Evolutionary conservation across 2,888 invertebrate genomes (phyloP).

Genomic region (Cantharis rufa): DNA sequence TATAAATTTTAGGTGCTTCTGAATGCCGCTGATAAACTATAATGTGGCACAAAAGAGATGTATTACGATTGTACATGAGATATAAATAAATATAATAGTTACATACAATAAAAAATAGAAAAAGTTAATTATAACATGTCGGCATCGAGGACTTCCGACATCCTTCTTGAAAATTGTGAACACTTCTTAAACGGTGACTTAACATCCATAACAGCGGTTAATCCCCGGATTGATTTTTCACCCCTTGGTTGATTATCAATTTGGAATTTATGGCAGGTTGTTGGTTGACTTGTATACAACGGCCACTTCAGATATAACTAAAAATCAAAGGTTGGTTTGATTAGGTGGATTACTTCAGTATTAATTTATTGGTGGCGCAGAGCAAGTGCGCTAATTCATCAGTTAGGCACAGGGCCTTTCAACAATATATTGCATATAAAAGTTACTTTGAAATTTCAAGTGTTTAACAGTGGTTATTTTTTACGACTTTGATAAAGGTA

Average conservation of each 20-base stretch:
- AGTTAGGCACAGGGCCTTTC: too few relatives aligned
- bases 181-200: constrained; percentile 43
- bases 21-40: constrained; percentile 1
- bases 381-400: too few relatives aligned
- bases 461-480: too few relatives aligned
- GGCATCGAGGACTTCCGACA: constrained; percentile 39
- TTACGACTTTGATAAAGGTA: too few relatives aligned
- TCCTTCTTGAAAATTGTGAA: constrained; percentile 42
- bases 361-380: too few relatives aligned
- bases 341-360: too few relatives aligned
- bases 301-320: constrained; percentile 47
- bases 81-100: constrained; percentile 16
- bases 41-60: constrained; percentile 20
- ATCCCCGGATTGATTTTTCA: constrained; percentile 32
- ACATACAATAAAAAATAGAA: neutral
- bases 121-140: constrained; percentile 10
- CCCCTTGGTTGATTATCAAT: constrained; percentile 34
- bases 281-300: constrained; percentile 40
- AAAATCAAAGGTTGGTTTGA: constrained; percentile 15
- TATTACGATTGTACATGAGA: constrained; percentile 20
- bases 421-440: too few relatives aligned
- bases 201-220: constrained; percentile 37
- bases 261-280: constrained; percentile 41
- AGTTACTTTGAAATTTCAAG: too few relatives aligned
- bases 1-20: neutral